Evolutionary conservation across 2,113 vertebrate genomes (phyloP).

Genomic region (Dendrocopos noguchii): DNA sequence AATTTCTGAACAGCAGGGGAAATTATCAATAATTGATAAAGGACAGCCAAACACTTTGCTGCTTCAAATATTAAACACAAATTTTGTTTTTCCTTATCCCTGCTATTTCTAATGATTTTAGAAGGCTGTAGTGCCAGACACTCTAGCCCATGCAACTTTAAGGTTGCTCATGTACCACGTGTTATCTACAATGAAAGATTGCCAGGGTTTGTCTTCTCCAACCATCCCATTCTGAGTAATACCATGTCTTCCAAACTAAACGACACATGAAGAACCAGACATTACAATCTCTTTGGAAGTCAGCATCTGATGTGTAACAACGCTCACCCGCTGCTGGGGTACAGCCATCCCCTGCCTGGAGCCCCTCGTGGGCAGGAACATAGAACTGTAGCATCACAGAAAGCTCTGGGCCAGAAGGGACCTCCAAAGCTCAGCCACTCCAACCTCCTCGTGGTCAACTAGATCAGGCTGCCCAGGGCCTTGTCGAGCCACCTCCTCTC

Average conservation of each 20-base stretch:
- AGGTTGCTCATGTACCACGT: background rate
- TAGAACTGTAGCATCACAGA: too few relatives aligned
- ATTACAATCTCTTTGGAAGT: background rate
- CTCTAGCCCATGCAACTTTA: background rate
- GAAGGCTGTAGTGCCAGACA: background rate
- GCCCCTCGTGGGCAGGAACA: background rate
- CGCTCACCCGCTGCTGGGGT: background rate
- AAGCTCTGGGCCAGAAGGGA: too few relatives aligned
- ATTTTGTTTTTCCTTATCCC: background rate
- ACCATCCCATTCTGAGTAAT: slow-evolving; percentile 9
- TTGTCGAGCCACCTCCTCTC: background rate
- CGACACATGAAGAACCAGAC: background rate
- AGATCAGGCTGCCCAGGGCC: too few relatives aligned
- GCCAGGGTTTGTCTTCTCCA: background rate
- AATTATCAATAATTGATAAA: slow-evolving; percentile 2
- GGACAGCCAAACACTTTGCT: background rate
- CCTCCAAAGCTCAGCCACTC: too few relatives aligned
- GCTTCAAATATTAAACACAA: background rate
- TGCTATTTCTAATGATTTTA: background rate
- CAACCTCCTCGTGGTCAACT: too few relatives aligned
- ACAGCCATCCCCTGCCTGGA: background rate
- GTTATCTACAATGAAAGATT: background rate
- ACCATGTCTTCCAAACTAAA: background rate
- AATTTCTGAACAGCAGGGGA: background rate
- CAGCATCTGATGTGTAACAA: background rate